These are phyloP conservation scores for Alosa sapidissima DNA, from an alignment of 2,797 vertebrate genomes.

Conservation along the genomic window DNA sequence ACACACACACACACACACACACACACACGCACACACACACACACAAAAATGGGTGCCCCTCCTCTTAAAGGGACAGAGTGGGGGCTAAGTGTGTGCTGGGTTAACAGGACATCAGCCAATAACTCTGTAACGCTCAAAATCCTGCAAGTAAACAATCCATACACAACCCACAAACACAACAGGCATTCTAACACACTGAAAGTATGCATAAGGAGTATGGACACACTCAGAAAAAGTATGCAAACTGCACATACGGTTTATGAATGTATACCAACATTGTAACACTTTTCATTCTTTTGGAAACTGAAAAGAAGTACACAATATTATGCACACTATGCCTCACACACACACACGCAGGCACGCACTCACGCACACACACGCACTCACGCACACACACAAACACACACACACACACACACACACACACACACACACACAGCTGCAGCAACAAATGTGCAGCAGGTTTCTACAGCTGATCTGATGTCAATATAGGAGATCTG, in stretches of 20 bases:
- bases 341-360: too few species aligned
- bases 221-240: too few species aligned
- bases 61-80: constrained; percentile 55
- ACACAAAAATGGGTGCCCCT: constrained; percentile 35
- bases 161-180: neutral
- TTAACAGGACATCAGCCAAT: constrained; percentile 13
- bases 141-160: neutral
- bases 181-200: neutral
- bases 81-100: neutral
- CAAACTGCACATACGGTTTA: too few species aligned
- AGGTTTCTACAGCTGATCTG: too few species aligned
- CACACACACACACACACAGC: neutral
- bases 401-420: neutral
- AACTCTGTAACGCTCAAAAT: neutral
- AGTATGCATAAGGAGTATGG: neutral
- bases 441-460: neutral
- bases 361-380: too few species aligned
- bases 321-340: too few species aligned
- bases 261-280: too few species aligned
- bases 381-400: neutral
- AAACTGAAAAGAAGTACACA: too few species aligned
- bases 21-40: constrained; percentile 23
- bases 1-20: constrained; percentile 42
- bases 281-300: too few species aligned
- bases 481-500: too few species aligned